phyloP scores from a whole-genome alignment of 1,140 invertebrate genomes.

The Drosophila tropicalis region DNA sequence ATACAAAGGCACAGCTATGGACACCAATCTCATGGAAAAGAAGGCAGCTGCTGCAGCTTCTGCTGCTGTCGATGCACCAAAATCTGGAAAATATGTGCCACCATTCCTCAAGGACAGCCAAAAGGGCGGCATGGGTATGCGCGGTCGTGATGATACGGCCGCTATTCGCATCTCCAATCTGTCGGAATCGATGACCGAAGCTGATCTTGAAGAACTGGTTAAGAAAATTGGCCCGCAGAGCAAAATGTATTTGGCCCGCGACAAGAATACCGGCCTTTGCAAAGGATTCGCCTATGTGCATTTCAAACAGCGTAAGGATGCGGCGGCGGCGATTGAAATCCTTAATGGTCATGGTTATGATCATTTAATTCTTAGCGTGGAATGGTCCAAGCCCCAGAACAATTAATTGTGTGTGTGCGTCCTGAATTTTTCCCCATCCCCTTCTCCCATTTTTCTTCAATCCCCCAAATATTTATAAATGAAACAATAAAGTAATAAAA shows the following conservation, averaged over 20 bases:
- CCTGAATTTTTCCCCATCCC: slow-evolving; percentile 22
- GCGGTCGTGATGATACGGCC: slow-evolving; percentile 90
- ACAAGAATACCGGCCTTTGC: slow-evolving; percentile 92
- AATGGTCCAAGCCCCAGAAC: slow-evolving; percentile 96
- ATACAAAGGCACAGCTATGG: slow-evolving; percentile 94
- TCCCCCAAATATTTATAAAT: neutral
- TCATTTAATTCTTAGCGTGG: slow-evolving; percentile 98
- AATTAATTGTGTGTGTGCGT: slow-evolving; percentile 54
- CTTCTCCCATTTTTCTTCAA: slow-evolving; percentile 5
- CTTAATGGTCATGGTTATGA: slow-evolving; percentile 99
- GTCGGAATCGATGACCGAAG: slow-evolving; percentile 97
- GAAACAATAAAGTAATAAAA: neutral
- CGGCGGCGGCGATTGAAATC: slow-evolving; percentile 93
- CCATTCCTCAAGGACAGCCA: slow-evolving; percentile 94
- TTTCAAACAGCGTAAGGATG: slow-evolving; percentile 94
- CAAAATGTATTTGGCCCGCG: slow-evolving; percentile 95
- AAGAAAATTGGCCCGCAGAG: slow-evolving; percentile 86
- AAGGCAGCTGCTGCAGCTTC: slow-evolving; percentile 73
- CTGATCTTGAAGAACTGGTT: slow-evolving; percentile 97
- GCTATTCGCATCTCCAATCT: slow-evolving; percentile 99
- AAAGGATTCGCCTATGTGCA: slow-evolving; percentile 99
- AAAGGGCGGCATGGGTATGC: slow-evolving; percentile 88
- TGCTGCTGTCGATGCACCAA: slow-evolving; percentile 81
- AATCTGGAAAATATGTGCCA: slow-evolving; percentile 90
- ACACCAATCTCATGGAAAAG: slow-evolving; percentile 85